phyloP scores from a whole-genome alignment of 2,888 invertebrate genomes.

The Ormyrus rosae region DNA sequence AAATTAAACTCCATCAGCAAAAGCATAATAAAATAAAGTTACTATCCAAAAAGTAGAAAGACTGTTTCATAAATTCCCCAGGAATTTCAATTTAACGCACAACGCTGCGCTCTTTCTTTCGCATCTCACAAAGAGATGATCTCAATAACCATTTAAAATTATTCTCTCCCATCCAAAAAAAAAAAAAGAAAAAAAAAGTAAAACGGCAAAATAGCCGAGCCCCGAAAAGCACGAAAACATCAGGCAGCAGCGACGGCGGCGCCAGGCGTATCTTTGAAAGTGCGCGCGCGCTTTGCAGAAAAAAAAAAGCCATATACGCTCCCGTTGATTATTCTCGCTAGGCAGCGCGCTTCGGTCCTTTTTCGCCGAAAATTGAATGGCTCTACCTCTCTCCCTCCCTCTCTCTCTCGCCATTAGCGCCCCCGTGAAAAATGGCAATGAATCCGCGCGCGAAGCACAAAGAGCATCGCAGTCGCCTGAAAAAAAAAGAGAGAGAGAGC shows the following conservation, averaged over 20 bases:
- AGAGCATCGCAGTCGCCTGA: neutral
- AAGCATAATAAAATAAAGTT: too few species aligned
- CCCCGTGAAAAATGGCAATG: slow-evolving; percentile 31
- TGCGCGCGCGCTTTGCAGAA: too few species aligned
- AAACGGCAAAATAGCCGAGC: neutral
- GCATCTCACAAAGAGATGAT: neutral
- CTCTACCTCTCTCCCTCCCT: neutral
- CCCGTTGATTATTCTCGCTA: slow-evolving; percentile 17
- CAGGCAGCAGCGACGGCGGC: too few species aligned
- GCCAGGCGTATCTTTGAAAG: too few species aligned
- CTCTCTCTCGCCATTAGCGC: neutral
- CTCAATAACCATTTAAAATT: neutral
- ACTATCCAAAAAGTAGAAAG: too few species aligned
- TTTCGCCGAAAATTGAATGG: slow-evolving; percentile 28
- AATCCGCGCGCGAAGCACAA: neutral
- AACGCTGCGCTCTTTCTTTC: neutral
- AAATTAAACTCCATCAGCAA: too few species aligned
- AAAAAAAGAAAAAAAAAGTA: neutral
- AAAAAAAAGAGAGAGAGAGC: slow-evolving; percentile 8
- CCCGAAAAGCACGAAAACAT: neutral
- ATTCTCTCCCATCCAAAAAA: neutral
- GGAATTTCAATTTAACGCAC: too few species aligned
- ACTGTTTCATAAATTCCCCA: too few species aligned
- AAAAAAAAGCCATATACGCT: neutral
- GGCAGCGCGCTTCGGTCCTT: neutral